Percentiles rank a stretch among this genome's conserved stretches.
Evolutionary conservation across 2,797 vertebrate genomes (phyloP).

Genomic region (Argentina silus): DNA sequence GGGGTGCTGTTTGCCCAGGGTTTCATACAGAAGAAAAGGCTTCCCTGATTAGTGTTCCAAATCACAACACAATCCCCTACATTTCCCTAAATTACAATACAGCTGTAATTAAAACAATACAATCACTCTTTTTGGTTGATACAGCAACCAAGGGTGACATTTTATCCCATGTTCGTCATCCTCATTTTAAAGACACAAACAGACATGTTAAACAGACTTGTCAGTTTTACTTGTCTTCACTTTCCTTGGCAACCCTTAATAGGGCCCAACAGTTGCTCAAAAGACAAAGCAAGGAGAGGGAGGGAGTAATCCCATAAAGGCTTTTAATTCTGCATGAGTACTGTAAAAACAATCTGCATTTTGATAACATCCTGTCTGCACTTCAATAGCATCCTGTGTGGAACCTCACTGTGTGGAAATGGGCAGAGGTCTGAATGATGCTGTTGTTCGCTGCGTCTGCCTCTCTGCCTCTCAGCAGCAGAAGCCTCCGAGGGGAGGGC

Average conservation of each 20-base stretch:
- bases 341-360: not conserved
- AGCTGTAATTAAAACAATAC: no score
- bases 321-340: no score
- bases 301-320: not conserved
- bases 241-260: constrained; percentile 2
- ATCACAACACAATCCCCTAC: no score
- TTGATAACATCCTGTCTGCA: constrained; percentile 26
- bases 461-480: constrained; percentile 6
- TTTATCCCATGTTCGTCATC: not conserved
- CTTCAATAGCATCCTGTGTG: constrained; percentile 31
- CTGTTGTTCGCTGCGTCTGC: constrained; percentile 38
- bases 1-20: no score
- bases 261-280: not conserved
- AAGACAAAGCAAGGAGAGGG: not conserved
- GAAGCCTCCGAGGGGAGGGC: constrained; percentile 10
- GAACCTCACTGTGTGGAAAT: constrained; percentile 12
- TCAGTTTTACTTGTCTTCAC: not conserved
- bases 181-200: not conserved
- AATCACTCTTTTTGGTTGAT: not conserved
- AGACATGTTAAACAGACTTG: not conserved
- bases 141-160: not conserved
- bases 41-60: no score
- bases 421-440: constrained; percentile 33
- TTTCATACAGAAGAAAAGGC: no score
- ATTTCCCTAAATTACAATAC: no score